phyloP scores from a whole-genome alignment of 2,888 invertebrate species.

The Atrina japonica region DNA sequence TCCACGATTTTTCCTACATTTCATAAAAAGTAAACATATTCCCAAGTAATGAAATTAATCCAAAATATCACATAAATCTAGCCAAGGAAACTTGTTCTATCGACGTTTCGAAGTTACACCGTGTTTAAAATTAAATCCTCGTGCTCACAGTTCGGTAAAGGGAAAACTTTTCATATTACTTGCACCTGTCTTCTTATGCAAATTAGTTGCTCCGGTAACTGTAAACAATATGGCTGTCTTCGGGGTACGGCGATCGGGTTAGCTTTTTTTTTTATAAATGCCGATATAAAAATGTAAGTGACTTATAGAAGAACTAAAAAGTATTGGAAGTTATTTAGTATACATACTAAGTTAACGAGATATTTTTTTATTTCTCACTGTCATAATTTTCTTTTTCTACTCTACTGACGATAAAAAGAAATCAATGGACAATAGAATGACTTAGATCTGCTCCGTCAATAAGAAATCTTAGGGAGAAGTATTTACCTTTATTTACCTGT shows the following conservation, averaged over 20 bases:
- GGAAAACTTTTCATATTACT: conserved; percentile 11
- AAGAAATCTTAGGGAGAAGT: conserved; percentile 1
- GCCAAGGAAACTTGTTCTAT: background rate
- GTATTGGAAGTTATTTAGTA: too few species aligned
- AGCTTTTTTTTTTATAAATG: too few species aligned
- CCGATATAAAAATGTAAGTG: too few species aligned
- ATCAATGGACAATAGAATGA: too few species aligned
- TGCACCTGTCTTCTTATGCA: conserved; percentile 47
- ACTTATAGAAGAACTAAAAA: too few species aligned
- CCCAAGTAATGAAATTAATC: background rate
- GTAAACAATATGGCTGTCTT: conserved; percentile 54
- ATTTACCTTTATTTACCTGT: conserved; percentile 9
- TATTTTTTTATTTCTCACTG: too few species aligned
- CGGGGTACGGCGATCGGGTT: too few species aligned
- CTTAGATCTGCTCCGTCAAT: conserved; percentile 9
- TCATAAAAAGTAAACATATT: conserved; percentile 7
- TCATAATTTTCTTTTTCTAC: too few species aligned
- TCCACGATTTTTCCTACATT: conserved; percentile 5
- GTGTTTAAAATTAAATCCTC: conserved; percentile 16
- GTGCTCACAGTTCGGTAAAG: conserved; percentile 29
- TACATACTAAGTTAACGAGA: too few species aligned
- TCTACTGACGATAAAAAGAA: too few species aligned
- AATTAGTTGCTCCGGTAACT: conserved; percentile 57
- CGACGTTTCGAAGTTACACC: background rate
- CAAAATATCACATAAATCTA: background rate